Conservation (phyloP, 2,113 vertebrate genomes). For the Menura novaehollandiae region DNA sequence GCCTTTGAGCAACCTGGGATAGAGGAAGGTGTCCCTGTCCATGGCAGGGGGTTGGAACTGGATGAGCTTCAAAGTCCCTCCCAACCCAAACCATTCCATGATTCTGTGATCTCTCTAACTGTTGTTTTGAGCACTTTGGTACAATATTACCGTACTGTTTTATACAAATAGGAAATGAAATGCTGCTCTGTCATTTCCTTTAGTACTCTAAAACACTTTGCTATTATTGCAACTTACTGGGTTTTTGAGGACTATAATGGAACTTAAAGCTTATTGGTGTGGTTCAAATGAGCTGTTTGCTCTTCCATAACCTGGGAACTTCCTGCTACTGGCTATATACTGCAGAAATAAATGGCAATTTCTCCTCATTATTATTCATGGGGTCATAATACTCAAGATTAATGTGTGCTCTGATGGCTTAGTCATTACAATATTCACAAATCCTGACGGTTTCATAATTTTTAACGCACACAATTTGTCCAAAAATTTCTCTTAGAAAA, state of each 20-base stretch:
- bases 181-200: background rate
- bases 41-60: background rate
- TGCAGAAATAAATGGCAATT: background rate
- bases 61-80: too few relatives aligned
- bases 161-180: background rate
- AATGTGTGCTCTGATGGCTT: background rate
- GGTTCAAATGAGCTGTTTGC: background rate
- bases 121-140: background rate
- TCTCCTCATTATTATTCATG: slow-evolving; percentile 12
- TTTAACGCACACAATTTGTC: background rate
- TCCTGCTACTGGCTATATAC: background rate
- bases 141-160: background rate
- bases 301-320: background rate
- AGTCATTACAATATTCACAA: background rate
- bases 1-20: background rate
- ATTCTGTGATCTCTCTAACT: background rate
- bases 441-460: background rate
- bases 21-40: background rate
- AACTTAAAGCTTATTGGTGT: background rate
- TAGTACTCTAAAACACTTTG: background rate
- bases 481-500: background rate
- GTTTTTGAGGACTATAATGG: background rate
- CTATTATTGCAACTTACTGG: background rate
- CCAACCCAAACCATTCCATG: background rate
- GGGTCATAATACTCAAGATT: background rate